A percentile compares a stretch with the other conserved stretches of the same genome.
Conservation (phyloP, 2,113 vertebrate genomes). For the Delphinus delphis region DNA sequence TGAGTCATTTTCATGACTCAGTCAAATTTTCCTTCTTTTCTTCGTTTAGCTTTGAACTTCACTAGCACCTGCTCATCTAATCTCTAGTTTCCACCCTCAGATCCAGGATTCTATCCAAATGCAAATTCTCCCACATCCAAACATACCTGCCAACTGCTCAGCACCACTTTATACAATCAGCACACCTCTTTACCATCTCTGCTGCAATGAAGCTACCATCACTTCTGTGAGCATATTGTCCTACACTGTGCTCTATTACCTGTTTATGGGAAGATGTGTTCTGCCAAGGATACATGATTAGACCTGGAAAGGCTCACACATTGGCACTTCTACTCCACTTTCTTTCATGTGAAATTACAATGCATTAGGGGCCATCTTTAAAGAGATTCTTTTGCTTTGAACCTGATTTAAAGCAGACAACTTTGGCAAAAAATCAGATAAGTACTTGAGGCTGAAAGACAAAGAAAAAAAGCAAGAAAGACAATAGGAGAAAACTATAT, state of each 20-base stretch:
- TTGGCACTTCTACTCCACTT: background rate
- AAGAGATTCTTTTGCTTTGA: background rate
- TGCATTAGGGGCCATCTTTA: background rate
- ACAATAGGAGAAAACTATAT: too few species aligned
- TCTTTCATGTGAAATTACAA: background rate
- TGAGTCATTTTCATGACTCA: background rate
- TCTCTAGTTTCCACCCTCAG: constrained; percentile 12
- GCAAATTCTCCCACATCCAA: constrained; percentile 44
- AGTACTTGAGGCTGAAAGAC: background rate
- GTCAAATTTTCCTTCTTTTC: background rate
- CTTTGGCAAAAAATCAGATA: background rate
- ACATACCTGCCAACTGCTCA: constrained; percentile 38
- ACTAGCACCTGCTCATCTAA: constrained; percentile 10
- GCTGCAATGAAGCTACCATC: background rate
- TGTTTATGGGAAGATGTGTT: background rate
- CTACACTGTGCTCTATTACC: background rate
- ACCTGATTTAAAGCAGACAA: background rate
- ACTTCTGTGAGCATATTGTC: constrained; percentile 25
- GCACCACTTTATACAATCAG: background rate
- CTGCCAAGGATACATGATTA: background rate
- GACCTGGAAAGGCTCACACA: background rate
- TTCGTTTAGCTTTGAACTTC: background rate
- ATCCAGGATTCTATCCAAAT: constrained; percentile 44
- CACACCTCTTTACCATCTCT: background rate
- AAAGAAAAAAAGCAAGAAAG: too few species aligned